Evolutionary conservation across 1,140 invertebrate species (phyloP).

Genomic region (Dreissena rostriformis): DNA sequence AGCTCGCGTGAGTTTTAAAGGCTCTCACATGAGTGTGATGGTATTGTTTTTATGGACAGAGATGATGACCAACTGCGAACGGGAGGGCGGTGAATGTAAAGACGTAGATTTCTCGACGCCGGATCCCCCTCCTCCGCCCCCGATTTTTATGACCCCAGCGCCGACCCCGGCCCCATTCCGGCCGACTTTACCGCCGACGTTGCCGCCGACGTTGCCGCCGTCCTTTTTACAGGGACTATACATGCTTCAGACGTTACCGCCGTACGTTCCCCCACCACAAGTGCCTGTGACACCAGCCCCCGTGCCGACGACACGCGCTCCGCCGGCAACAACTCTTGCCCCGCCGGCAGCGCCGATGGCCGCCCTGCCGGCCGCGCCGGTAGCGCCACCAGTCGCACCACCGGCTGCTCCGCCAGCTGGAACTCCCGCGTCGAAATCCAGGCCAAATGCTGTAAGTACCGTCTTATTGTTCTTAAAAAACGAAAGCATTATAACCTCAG

Average conservation of each 20-base stretch:
- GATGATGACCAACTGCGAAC: constrained; percentile 33
- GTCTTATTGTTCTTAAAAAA: no score
- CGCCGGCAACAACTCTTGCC: constrained; percentile 14
- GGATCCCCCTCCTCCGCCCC: background rate
- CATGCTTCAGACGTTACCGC: background rate
- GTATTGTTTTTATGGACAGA: constrained; percentile 1
- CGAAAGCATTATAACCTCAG: no score
- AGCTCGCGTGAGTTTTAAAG: no score
- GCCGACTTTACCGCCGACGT: background rate
- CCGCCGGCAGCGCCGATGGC: background rate
- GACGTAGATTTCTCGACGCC: constrained; percentile 27
- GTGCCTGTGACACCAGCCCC: constrained; percentile 8
- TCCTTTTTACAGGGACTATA: constrained; percentile 1
- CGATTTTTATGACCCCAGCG: background rate
- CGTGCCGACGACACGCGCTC: constrained; percentile 8
- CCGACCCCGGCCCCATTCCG: background rate
- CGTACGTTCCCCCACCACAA: background rate
- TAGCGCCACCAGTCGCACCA: background rate
- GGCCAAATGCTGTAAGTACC: no score
- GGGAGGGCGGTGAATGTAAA: constrained; percentile 40
- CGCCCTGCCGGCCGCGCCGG: no score
- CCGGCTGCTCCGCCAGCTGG: no score
- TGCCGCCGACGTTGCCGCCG: background rate
- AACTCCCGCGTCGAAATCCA: no score
- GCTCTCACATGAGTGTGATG: no score